Evolutionary conservation across 1,140 invertebrate genomes (phyloP), one percentile per base, ranked within the genome.

Genomic region (Ceratina japonica): DNA sequence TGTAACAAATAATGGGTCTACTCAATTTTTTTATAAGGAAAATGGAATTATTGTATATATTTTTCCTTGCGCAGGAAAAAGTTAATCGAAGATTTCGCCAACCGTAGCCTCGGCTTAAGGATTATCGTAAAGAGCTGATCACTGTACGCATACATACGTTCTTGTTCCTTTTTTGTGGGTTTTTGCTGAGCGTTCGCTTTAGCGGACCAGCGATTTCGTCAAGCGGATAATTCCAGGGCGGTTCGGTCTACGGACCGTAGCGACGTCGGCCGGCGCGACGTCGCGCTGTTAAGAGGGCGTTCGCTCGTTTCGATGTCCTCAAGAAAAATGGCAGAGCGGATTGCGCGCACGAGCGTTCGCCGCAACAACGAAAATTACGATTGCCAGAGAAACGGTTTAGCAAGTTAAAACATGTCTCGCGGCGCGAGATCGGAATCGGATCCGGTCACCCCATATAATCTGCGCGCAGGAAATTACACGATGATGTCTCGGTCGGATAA

Each of bases 371-470:
- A 77, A 77, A 77, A 77, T 77, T 71, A 54, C 75, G 68, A 63
- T 77, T 63, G 58, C 24, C 24, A 24, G 49, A 62, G 16, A 72
- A 27, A 31, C 59, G 75, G 49, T 77, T 77, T 77, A 37, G 75
- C 75, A 72, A 72, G 58, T 62, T 72, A 63, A 77, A 77, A 44
- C 68, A 71, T 77, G 75, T 63, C 75, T 77, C 49, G 75, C 75
- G 75, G 75, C 75, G 68, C n/a, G 68, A 77, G 75, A 77, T 77
- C 75, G 75, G 49, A 72, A 77, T 77, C 75, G 58, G 27, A 24
- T 5, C 20, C 18, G 49, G 49, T 37, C 68, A 62, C 49, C 58
- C 75, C 54, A 77, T 77, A 62, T 77, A 77, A 77, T 77, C 75
- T 77, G 58, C 27, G 68, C 49, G 18, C 37, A 16, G 68, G 44